These are phyloP conservation scores for Tubulanus polymorphus DNA, from an alignment of 2,888 invertebrate genomes.

Conservation along the genomic window DNA sequence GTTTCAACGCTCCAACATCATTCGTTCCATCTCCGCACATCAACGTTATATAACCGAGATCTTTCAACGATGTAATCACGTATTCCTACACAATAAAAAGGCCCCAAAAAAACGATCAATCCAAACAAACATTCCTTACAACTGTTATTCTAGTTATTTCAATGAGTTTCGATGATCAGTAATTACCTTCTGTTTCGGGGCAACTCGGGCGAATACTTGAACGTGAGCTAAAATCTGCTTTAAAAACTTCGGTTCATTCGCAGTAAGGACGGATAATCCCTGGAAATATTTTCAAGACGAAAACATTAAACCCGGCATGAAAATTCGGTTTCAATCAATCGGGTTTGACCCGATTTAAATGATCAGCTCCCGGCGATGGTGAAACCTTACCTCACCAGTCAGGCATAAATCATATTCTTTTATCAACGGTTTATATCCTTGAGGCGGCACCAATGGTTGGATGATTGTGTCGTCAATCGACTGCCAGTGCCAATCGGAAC, in stretches of 20 bases:
- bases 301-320: too few relatives aligned
- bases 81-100: conserved; percentile 62
- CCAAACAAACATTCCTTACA: too few relatives aligned
- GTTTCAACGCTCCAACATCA: conserved; percentile 92
- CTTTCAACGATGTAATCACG: conserved; percentile 80
- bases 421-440: conserved; percentile 61
- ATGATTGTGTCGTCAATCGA: conserved; percentile 54
- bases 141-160: neutral
- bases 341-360: too few relatives aligned
- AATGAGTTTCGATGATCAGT: neutral
- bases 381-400: conserved; percentile 74
- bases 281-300: too few relatives aligned
- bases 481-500: conserved; percentile 52
- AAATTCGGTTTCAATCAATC: too few relatives aligned
- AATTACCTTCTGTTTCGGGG: conserved; percentile 87
- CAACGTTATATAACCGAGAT: conserved; percentile 80
- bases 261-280: conserved; percentile 38
- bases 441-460: conserved; percentile 30
- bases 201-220: conserved; percentile 91
- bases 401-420: conserved; percentile 84
- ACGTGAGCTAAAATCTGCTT: conserved; percentile 74
- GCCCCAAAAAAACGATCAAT: neutral
- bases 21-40: conserved; percentile 99
- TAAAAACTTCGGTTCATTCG: conserved; percentile 27
- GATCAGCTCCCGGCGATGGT: too few relatives aligned